Base-by-base conservation (phyloP, 2,888 invertebrate genomes). In the Pseudococcus jackbeardsleyi region DNA sequence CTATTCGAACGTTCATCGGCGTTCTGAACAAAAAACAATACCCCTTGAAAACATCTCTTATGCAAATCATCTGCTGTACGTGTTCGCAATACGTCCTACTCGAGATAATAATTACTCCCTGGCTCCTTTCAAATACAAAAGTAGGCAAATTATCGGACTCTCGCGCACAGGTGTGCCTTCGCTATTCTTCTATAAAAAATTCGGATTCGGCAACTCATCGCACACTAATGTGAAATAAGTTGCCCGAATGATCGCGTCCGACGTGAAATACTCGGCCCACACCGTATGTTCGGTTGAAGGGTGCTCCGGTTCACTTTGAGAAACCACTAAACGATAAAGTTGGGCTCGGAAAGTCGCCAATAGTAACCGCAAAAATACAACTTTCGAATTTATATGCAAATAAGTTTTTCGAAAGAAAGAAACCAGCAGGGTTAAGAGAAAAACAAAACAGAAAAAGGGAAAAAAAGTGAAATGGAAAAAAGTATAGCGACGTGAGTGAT, bases 311-410 rank as follows among this genome's bases (percentile, higher is more conserved):
- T 8, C 59, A 59, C 59, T 72, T 72, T 12, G n/a, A 79, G 79
- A 42, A 42, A 42, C 79, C 79, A 42, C 42, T 79, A 39, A 79
- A 79, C 79, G 42, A 39, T 39, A 79, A 79, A 79, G 42, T 42
- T 79, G n/a, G 42, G n/a, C 68, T 79, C 12, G 39, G 12, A n/a
- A 79, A 79, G 46, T 79, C 79, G 79, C 46, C 79, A 79, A 79
- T 79, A 79, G 79, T 79, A 79, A 79, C 79, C 79, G 79, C 79
- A 79, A 42, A 79, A 79, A 39, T 79, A 79, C 79, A 79, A 79
- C 79, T 42, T 79, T 79, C 79, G 42, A 79, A 79, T 79, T 79
- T 79, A 79, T 79, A 79, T 79, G 79, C 79, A 79, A 79, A 79
- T 79, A 79, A 79, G 79, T 39, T 72, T 72, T 72, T 17, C 33